These are phyloP conservation scores for Neotoxoptera formosana DNA, from an alignment of 1,140 invertebrate genomes.

Conservation along the genomic window DNA sequence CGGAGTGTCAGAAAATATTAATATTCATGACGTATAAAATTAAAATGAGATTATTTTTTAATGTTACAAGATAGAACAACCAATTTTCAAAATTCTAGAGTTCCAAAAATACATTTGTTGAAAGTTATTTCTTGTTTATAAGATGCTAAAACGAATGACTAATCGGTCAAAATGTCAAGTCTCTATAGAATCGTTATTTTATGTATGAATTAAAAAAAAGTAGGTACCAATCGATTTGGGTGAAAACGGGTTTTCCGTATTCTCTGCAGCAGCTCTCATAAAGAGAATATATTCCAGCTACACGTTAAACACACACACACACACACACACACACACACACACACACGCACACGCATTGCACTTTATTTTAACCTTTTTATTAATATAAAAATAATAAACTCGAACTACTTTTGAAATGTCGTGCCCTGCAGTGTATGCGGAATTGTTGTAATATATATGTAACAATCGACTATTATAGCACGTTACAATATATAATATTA, in stretches of 20 bases:
- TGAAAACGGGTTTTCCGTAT: not conserved
- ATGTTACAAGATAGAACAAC: not conserved
- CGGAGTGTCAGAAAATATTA: not conserved
- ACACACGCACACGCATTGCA: not conserved
- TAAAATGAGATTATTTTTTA: slow-evolving; percentile 1
- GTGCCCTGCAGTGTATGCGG: not conserved
- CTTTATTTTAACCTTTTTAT: not conserved
- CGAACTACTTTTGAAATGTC: not conserved
- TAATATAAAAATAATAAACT: not conserved
- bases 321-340: too few species aligned
- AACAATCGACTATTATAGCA: too few species aligned
- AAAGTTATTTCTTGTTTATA: not conserved
- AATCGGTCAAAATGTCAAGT: not conserved
- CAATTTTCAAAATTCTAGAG: not conserved
- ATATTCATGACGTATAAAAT: not conserved
- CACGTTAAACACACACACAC: not conserved
- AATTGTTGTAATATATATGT: too few species aligned
- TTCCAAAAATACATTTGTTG: not conserved
- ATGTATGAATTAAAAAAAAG: not conserved
- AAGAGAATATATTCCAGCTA: not conserved
- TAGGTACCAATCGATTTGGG: not conserved
- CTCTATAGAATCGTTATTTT: not conserved
- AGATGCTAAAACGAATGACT: not conserved
- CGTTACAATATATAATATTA: too few species aligned
- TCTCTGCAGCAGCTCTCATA: not conserved